Conservation (phyloP, 2,797 vertebrate genomes). For the Ispidina lecontei region DNA sequence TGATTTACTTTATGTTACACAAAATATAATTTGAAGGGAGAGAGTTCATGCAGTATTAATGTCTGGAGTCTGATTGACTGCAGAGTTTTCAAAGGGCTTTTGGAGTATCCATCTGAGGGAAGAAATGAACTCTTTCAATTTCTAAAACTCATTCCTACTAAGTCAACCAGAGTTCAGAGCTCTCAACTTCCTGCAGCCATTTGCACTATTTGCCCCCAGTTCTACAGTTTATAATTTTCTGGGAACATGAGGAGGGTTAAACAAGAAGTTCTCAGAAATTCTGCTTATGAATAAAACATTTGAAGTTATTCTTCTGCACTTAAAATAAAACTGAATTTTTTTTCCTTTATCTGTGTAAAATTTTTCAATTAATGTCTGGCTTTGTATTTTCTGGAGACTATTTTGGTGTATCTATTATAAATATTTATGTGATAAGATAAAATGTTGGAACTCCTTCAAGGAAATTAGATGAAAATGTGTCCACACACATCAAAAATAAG, state of each 20-base stretch:
- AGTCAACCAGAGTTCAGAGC: neutral
- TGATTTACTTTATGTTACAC: neutral
- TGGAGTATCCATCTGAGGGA: neutral
- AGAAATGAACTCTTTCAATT: neutral
- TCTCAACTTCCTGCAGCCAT: neutral
- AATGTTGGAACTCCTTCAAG: slow-evolving; percentile 24
- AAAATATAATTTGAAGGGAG: neutral
- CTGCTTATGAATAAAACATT: slow-evolving; percentile 26
- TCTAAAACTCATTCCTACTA: neutral
- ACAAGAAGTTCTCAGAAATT: neutral
- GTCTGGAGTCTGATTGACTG: neutral
- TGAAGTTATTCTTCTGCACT: neutral
- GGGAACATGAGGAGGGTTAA: neutral
- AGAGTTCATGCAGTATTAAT: neutral
- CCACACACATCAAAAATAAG: slow-evolving; percentile 22
- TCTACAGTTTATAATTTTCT: neutral
- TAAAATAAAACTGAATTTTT: neutral
- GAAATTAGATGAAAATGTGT: neutral
- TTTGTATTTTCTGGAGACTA: slow-evolving; percentile 28
- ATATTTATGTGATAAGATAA: slow-evolving; percentile 43
- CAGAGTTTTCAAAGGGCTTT: neutral
- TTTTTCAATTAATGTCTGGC: neutral
- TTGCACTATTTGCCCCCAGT: neutral
- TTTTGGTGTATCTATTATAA: slow-evolving; percentile 31
- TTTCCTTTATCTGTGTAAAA: neutral